Evolutionary conservation across 2,888 invertebrate genomes (phyloP).

Genomic region (Rhingia campestris): DNA sequence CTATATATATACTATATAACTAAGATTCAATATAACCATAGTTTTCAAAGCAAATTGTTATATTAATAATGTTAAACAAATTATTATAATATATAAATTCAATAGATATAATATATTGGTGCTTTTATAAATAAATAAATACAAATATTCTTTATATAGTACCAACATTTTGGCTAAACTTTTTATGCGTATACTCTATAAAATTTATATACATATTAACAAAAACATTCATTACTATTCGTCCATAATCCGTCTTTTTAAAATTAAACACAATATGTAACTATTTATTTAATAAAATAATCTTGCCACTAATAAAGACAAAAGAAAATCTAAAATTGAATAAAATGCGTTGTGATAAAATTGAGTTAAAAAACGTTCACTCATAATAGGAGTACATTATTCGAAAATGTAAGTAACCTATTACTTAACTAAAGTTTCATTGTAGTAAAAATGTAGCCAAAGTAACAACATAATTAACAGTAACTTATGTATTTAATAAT

Average conservation of each 20-base stretch:
- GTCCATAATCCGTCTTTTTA: slow-evolving; percentile 51
- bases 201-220: slow-evolving; percentile 20
- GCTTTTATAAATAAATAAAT: slow-evolving; percentile 22
- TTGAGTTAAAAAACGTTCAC: slow-evolving; percentile 21
- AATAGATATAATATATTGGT: slow-evolving; percentile 9
- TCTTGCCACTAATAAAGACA: slow-evolving; percentile 36
- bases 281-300: slow-evolving; percentile 9
- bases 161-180: slow-evolving; percentile 13
- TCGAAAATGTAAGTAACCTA: slow-evolving; percentile 10
- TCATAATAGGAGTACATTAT: neutral
- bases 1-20: neutral
- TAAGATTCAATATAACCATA: slow-evolving; percentile 1
- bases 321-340: slow-evolving; percentile 22
- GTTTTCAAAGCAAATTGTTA: slow-evolving; percentile 20
- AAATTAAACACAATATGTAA: slow-evolving; percentile 16
- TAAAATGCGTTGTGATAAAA: slow-evolving; percentile 51
- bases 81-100: slow-evolving; percentile 22
- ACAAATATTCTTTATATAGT: neutral
- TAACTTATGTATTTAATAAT: slow-evolving; percentile 21
- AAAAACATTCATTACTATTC: slow-evolving; percentile 35
- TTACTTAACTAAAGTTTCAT: slow-evolving; percentile 21
- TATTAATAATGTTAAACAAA: slow-evolving; percentile 24
- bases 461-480: slow-evolving; percentile 30
- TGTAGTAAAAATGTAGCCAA: slow-evolving; percentile 42
- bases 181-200: neutral